These are phyloP conservation scores for Scrobipalpa atriplicella DNA, from an alignment of 2,888 invertebrate species.

Conservation along the genomic window DNA sequence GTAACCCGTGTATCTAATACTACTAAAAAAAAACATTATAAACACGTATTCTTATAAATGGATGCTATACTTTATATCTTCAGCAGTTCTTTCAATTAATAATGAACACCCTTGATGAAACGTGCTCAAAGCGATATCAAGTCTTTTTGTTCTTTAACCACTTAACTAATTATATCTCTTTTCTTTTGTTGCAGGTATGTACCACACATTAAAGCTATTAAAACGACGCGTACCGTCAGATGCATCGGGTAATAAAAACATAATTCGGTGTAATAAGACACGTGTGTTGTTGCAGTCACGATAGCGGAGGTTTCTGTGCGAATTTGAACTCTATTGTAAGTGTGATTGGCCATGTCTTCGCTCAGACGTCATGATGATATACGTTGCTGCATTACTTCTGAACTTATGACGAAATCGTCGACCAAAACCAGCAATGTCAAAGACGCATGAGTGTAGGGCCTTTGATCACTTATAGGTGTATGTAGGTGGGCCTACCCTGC, in stretches of 20 bases:
- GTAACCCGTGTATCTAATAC: no score
- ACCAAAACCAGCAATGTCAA: background rate
- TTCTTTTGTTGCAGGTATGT: constrained; percentile 58
- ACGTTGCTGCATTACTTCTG: background rate
- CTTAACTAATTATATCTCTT: constrained; percentile 10
- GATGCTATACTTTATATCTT: background rate
- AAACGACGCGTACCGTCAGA: constrained; percentile 4
- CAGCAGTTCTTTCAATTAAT: constrained; percentile 7
- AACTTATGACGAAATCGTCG: background rate
- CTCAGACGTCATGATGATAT: background rate
- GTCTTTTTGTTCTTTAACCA: background rate
- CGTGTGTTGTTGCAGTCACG: constrained; percentile 14
- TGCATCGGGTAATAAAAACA: constrained; percentile 17
- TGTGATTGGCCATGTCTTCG: background rate
- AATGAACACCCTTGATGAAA: constrained; percentile 5
- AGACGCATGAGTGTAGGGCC: background rate
- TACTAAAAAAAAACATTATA: no score
- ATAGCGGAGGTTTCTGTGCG: background rate
- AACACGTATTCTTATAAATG: no score
- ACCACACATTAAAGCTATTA: constrained; percentile 20
- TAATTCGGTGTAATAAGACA: constrained; percentile 29
- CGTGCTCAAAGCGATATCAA: constrained; percentile 1
- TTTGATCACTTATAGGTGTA: background rate
- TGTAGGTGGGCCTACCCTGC: constrained; percentile 3
- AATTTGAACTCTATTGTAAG: background rate